phyloP scores from a whole-genome alignment of 2,113 vertebrate species.

The Scartelaos histophorus region DNA sequence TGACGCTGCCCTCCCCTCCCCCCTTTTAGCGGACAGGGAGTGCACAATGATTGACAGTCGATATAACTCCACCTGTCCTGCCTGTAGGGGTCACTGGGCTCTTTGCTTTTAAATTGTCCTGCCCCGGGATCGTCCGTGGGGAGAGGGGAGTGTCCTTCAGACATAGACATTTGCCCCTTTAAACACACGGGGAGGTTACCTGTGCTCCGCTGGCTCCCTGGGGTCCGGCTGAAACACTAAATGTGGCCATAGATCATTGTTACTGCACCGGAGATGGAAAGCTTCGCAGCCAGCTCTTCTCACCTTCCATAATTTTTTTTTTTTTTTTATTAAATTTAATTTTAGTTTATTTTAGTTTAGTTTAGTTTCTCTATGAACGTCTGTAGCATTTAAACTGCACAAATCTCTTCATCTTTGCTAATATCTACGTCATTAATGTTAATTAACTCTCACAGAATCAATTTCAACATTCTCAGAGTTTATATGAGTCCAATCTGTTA shows the following conservation, averaged over 20 bases:
- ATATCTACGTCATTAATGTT: no score
- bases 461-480: no score
- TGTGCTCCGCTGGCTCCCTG: constrained; percentile 26
- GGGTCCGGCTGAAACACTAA: constrained; percentile 27
- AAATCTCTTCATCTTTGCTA: no score
- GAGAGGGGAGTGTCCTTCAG: constrained; percentile 41
- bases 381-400: no score
- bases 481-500: no score
- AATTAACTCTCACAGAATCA: no score
- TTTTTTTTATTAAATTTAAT: no score
- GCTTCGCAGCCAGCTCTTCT: neutral
- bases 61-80: constrained; percentile 25
- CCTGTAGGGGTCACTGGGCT: constrained; percentile 13
- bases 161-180: constrained; percentile 32
- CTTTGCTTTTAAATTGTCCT: constrained; percentile 21
- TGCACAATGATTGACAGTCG: constrained; percentile 58
- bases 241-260: constrained; percentile 62
- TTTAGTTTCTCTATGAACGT: no score
- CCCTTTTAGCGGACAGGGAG: constrained; percentile 30
- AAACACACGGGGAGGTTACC: constrained; percentile 38
- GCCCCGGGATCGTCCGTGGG: neutral
- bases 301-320: neutral
- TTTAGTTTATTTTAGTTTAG: no score
- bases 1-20: constrained; percentile 43
- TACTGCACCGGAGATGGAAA: constrained; percentile 9